phyloP scores from a whole-genome alignment of 2,113 vertebrate genomes.

The Nematolebias whitei region DNA sequence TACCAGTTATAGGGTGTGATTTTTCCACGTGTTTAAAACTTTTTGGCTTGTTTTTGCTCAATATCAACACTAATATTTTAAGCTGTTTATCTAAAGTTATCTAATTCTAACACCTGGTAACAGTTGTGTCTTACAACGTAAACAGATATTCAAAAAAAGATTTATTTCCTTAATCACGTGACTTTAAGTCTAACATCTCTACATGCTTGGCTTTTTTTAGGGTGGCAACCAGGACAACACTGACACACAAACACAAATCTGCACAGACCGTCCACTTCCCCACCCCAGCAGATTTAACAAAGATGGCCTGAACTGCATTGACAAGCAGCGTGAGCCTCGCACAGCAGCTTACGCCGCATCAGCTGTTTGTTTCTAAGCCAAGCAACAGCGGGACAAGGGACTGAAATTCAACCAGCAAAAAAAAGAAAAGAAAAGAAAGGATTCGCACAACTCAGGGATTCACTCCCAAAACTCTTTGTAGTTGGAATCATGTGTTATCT shows the following conservation, averaged over 20 bases:
- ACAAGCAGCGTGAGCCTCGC: constrained; percentile 23
- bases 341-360: constrained; percentile 56
- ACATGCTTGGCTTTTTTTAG: constrained; percentile 26
- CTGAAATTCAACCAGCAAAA: constrained; percentile 5
- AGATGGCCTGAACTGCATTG: constrained; percentile 45
- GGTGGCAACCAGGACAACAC: constrained; percentile 23
- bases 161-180: background rate
- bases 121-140: no score
- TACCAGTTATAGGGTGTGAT: background rate
- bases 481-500: constrained; percentile 24
- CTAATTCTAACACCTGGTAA: no score
- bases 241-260: constrained; percentile 17
- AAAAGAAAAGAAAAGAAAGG: constrained; percentile 25
- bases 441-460: constrained; percentile 43
- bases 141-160: no score
- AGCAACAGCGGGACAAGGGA: constrained; percentile 26
- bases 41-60: no score
- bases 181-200: background rate
- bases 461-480: constrained; percentile 28
- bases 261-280: constrained; percentile 12
- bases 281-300: constrained; percentile 58
- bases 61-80: no score
- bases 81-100: no score
- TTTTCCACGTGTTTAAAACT: background rate
- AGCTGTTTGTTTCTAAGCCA: constrained; percentile 56